Conservation (phyloP, 2,113 vertebrate genomes). For the Myotis brandtii region DNA sequence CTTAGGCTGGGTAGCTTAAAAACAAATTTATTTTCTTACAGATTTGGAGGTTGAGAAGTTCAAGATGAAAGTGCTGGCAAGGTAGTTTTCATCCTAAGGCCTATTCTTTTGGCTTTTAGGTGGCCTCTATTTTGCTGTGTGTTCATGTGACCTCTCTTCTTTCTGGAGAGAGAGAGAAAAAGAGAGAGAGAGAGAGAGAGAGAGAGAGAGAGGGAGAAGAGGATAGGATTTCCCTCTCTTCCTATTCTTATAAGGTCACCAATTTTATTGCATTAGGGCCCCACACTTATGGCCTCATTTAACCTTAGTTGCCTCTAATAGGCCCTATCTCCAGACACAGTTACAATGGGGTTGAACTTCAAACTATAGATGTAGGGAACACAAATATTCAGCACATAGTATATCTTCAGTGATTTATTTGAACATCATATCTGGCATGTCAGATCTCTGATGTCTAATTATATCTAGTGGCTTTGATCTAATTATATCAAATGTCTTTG, state of each 20-base stretch:
- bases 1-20: not conserved
- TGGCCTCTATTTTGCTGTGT: not conserved
- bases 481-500: not conserved
- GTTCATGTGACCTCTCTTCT: not conserved
- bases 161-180: not conserved
- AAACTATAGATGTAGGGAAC: not conserved
- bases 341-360: not conserved
- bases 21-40: not conserved
- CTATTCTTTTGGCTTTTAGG: not conserved
- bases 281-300: not conserved
- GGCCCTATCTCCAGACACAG: not conserved
- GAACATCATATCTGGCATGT: not conserved
- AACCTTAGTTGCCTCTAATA: not conserved
- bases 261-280: not conserved
- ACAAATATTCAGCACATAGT: not conserved
- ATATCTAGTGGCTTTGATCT: not conserved
- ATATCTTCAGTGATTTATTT: not conserved
- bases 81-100: not conserved
- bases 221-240: not conserved
- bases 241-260: not conserved
- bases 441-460: not conserved
- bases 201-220: not conserved
- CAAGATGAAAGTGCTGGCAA: not conserved
- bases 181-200: too few species aligned
- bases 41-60: not conserved